Base-by-base conservation (phyloP, 2,888 invertebrate genomes). In the Drosophila fulvimacula region DNA sequence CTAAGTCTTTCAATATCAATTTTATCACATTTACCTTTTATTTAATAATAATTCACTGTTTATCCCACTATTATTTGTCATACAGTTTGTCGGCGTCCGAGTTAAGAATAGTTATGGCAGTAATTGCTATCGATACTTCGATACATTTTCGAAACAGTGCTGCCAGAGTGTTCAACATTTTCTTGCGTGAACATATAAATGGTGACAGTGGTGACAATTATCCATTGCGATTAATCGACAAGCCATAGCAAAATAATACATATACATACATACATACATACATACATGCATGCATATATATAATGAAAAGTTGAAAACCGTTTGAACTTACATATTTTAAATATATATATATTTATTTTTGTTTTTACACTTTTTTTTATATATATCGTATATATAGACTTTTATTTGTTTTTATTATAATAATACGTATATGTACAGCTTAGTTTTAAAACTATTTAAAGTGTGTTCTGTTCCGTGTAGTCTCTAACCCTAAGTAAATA, bases 301-400 rank as follows among this genome's bases (percentile, higher is more conserved):
- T 34, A 38, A 38, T 24, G 44, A 63, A 32, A 59, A 52, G 11
- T 13, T 30, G n/a, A 19, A 48, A 61, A 56, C 64, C 52, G 38
- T 36, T 68, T 76, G 73, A 69, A 70, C 72, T 69, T 80, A 75
- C 72, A 70, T 80, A 75, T 79, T 77, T 86, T 79, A 88, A 86
- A 85, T 86, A 86, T 86, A 86, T 82, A 70, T 76, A 79, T 82
- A 15, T 30, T 55, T 80, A 77, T 77, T 82, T 79, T 69, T 76
- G 74, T 84, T 73, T 87, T 85, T 86, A 88, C 85, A 88, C 73
- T 57, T 75, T 85, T 88, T 69, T 85, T 88, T 69, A 77, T 74
- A 82, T 84, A 84, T 88, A 81, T 86, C 71, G 76, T 79, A 86
- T 84, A 82, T 83, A 83, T 85, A 85, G 82, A 85, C 69, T 75